Base-by-base conservation (phyloP, 2,888 invertebrate genomes). In the Thelaira solivaga region DNA sequence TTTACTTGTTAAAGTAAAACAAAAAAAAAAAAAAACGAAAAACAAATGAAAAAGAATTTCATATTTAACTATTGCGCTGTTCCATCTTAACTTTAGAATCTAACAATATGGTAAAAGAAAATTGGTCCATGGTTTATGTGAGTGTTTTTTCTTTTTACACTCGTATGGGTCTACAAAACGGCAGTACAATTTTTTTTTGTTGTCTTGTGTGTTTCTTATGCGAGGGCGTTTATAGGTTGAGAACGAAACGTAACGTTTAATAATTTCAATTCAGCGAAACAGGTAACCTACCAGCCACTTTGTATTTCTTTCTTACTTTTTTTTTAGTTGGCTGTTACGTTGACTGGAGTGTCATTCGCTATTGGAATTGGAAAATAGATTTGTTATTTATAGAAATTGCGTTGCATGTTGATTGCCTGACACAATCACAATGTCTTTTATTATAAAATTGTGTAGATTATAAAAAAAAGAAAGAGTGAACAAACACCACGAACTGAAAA, bases 331-430 rank as follows among this genome's bases (percentile, higher is more conserved):
- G n/a, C 26, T 68, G 39, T 49, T 68, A 51, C 34, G 36, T 24
- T 68, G 68, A 57, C 31, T 62, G 20, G 36, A 59, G 43, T 73
- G 78, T 81, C 77, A 75, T 69, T 65, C 74, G 61, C 61, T 78
- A 75, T 80, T 77, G 73, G 67, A 77, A 77, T 73, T 72, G 73
- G 74, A 74, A 81, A 77, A 81, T 80, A 74, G 76, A 80, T 80
- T 78, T 73, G 75, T 78, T 78, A 76, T 72, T 75, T 78, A 78
- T 80, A 74, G 64, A 72, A 74, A 68, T 80, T 67, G 77, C 76
- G 24, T 76, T 80, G 80, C 61, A 65, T 71, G 78, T 65, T 65
- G 62, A 67, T 72, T 75, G 62, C 55, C 47, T 55, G 76, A 53
- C 41, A 43, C n/a, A 49, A 24, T 34, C 43, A 16, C 49, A 45